Base-by-base conservation (phyloP, 92 coral and sea anemone species). In the Palythoa grandis region DNA sequence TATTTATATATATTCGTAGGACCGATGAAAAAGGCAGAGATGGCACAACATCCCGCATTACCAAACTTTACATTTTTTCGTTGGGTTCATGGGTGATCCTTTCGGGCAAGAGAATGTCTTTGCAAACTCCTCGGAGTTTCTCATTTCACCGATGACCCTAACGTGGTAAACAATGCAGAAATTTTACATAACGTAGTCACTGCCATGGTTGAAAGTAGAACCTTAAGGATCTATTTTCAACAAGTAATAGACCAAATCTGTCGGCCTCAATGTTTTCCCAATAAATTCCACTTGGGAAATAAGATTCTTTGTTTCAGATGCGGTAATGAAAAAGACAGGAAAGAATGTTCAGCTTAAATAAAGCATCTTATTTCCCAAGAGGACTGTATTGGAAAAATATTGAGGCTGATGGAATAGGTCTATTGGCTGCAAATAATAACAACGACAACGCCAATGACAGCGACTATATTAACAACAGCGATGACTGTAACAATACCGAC, bases 121-220 rank as follows among this genome's bases (percentile, higher is more conserved):
- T 14, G 85, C 73, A 80, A 80, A 80, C 14, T 80, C 85, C 73
- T 63, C 52, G 54, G 85, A 80, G 74, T 80, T 80, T 40, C 85
- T 80, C 85, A 80, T 80, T 47, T 65, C 85, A 48, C 85, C 85
- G n/a, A 11, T 80, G 70, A 80, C 85, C 85, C 85, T 80, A 39
- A 25, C 12, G 11, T 3, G 57, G 47, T 6, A 65, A 65, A 65
- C 53, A 17, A 0, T 16, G 6, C 16, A 69, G 74, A 12, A 61
- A 40, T 10, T 52, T 76, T 61, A 60, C n/a, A 65, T 4, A 23
- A 1, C 61, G 22, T 38, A 4, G 61, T 76, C 17, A 19, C 66
- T 37, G 1, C 12, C 5, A 15, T 58, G 35, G 35, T 67, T 67
- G 0, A 22, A 23, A 1, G 13, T 2, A 67, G 23, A 20, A 68